Evolutionary conservation across 2,888 invertebrate genomes (phyloP), one percentile per base, ranked within the genome.

Genomic region (Gymnoscelis rufifasciata): DNA sequence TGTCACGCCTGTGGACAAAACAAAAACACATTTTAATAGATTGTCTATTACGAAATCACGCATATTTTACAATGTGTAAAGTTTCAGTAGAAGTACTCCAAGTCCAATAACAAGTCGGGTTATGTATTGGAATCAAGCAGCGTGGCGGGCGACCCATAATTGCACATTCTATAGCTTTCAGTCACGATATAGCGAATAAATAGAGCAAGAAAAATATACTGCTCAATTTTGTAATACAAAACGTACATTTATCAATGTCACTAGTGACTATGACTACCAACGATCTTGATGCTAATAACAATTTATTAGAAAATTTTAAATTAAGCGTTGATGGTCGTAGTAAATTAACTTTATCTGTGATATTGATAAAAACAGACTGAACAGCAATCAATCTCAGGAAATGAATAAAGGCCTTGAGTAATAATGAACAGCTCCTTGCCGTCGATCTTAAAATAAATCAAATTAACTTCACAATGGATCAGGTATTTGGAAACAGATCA

Each of bases 1-100:
- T 77, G 95, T 94, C 88, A 96, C 95, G 84, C 92, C 93, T 90
- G 91, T 63, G 51, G 81, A 84, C 66, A 89, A 90, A 68, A 71
- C 66, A 31, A 64, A 68, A 63, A 64, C 50, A 60, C 47, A 57
- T 19, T 48, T 60, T 35, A 19, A 19, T 7, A 35, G 6, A 35
- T n/a, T 11, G n/a, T 10, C 26, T 6, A 29, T n/a, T n/a, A n/a
- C n/a, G n/a, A n/a, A n/a, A n/a, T n/a, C n/a, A n/a, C n/a, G n/a
- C n/a, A n/a, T n/a, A n/a, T n/a, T n/a, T n/a, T n/a, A n/a, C n/a
- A n/a, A n/a, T n/a, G n/a, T 19, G 19, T 19, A 2, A 2, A 19
- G 19, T 19, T 19, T 19, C 19, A 19, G 19, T 19, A 19, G 13
- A 15, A 33, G 13, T 33, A 33, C 31, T 14, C 8, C 24, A 44